Percentiles rank a stretch among this genome's conserved stretches.
phyloP scores from a whole-genome alignment of 1,140 invertebrate species.

The Drosophila aff. region DNA sequence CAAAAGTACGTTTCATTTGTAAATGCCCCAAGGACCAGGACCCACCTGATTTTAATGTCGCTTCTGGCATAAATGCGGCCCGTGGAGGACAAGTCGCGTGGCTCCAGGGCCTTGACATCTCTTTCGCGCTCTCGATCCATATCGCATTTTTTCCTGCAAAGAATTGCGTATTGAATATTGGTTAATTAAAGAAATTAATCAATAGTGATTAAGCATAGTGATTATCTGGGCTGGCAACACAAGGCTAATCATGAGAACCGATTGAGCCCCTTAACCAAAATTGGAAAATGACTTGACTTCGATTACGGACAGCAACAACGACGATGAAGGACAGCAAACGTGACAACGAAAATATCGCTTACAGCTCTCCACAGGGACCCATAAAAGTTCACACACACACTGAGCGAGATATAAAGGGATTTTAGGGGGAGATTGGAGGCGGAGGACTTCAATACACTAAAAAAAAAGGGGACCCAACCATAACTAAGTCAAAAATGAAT shows the following conservation, averaged over 20 bases:
- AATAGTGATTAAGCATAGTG: not conserved
- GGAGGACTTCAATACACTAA: not conserved
- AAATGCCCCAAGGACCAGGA: too few relatives aligned
- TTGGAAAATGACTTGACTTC: slow-evolving; percentile 58
- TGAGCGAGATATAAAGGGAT: not conserved
- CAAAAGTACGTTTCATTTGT: not conserved
- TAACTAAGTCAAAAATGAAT: too few relatives aligned
- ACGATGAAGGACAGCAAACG: slow-evolving; percentile 50
- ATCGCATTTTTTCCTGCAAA: slow-evolving; percentile 85
- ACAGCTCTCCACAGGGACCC: slow-evolving; percentile 50
- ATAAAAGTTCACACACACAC: slow-evolving; percentile 44
- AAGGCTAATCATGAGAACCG: slow-evolving; percentile 66
- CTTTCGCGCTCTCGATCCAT: slow-evolving; percentile 85
- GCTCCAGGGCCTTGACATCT: slow-evolving; percentile 84
- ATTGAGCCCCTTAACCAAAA: slow-evolving; percentile 41
- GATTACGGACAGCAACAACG: slow-evolving; percentile 39
- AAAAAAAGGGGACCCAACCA: not conserved
- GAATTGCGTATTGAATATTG: slow-evolving; percentile 7
- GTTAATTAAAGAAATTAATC: slow-evolving; percentile 13
- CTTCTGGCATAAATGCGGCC: slow-evolving; percentile 82
- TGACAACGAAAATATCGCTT: slow-evolving; percentile 61
- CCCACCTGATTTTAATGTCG: slow-evolving; percentile 85
- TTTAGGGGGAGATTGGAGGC: not conserved
- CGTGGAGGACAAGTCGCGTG: slow-evolving; percentile 84
- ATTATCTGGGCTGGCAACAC: slow-evolving; percentile 24